Evolutionary conservation across 1,140 invertebrate species (phyloP), one percentile per base, ranked within the genome.

Genomic region (Lethrus apterus): DNA sequence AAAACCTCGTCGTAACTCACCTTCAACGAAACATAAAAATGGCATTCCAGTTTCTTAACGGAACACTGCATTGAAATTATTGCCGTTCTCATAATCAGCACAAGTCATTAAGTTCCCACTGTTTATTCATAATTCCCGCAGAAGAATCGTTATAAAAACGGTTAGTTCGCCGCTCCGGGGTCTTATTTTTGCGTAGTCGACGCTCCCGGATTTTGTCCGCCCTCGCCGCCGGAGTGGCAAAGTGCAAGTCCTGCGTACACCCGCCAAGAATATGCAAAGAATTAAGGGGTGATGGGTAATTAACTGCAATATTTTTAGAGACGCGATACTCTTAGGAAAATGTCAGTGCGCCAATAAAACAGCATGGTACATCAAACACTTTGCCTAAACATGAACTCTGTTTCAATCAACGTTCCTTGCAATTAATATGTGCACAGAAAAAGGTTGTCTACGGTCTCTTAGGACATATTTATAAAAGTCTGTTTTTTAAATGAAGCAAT

Each of bases 301-400:
- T 65, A 65, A 60, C 60, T 62, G 58, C 58, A 60, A 58, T 54
- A 62, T 58, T 65, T 64, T 62, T 58, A 55, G 56, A 38, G 38
- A 33, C 46, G 48, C 35, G 29, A 34, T 42, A 45, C 29, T 59
- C 60, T 60, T 64, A 64, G 59, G 56, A 63, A 74, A 73, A 72
- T 73, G 70, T 72, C 70, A 73, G 57, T 36, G 51, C 46, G 58
- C 63, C 66, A 63, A 72, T 73, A 72, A 73, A 73, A 72, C 72
- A 66, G 62, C 68, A 70, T 63, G 67, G 63, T 56, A 69, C 67
- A 62, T 69, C 60, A 61, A 68, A 29, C 40, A 23, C 32, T 46
- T 33, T 17, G n/a, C 42, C 42, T 20, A 38, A 38, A 38, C 35
- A 17, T 17, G 35, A 38, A 18, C 19, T 14, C 23, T 19, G 17